Conservation (phyloP, 2,113 vertebrate species). For the Erinaceus europaeus region DNA sequence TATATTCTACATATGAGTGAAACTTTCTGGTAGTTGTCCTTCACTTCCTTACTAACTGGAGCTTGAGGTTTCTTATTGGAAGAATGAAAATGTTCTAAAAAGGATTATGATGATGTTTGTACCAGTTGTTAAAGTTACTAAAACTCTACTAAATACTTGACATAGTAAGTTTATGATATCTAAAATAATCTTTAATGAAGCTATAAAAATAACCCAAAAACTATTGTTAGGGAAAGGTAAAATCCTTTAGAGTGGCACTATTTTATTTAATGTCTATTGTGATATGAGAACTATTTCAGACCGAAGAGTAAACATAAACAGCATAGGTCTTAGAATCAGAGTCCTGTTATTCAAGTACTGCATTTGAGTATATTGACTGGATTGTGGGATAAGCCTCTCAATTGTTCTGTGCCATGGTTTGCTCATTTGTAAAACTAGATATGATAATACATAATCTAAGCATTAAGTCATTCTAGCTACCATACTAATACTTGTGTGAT, state of each 20-base stretch:
- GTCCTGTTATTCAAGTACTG: not conserved
- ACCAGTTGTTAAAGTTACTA: not conserved
- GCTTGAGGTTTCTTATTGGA: not conserved
- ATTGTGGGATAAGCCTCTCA: not conserved
- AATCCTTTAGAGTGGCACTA: not conserved
- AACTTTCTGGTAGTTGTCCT: too few relatives aligned
- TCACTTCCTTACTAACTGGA: too few relatives aligned
- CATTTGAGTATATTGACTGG: not conserved
- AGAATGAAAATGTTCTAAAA: constrained; percentile 13
- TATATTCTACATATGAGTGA: too few relatives aligned
- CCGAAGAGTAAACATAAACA: not conserved
- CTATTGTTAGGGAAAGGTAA: not conserved
- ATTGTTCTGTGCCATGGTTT: not conserved
- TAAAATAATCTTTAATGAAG: not conserved
- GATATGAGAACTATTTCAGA: not conserved
- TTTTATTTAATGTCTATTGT: not conserved
- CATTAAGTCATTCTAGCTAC: not conserved
- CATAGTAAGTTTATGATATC: not conserved
- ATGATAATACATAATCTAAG: not conserved
- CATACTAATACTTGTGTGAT: not conserved
- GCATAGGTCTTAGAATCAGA: not conserved
- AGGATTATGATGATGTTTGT: not conserved
- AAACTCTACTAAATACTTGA: not conserved
- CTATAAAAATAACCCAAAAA: not conserved
- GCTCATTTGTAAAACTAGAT: not conserved